phyloP scores from a whole-genome alignment of 2,113 vertebrate species.

The Aspidoscelis tigris region DNA sequence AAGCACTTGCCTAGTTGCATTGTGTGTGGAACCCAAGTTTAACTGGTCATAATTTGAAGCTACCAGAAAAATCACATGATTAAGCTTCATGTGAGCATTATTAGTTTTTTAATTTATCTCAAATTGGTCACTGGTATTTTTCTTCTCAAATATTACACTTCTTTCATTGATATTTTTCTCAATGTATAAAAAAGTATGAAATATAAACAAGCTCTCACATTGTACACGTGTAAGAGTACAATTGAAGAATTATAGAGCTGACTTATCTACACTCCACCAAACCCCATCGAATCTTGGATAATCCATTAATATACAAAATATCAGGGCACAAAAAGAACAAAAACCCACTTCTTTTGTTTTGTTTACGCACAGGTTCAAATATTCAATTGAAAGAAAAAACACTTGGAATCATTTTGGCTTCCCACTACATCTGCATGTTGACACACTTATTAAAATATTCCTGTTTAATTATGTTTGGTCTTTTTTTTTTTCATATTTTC shows the following conservation, averaged over 20 bases:
- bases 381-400: slow-evolving; percentile 80
- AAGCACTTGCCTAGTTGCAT: slow-evolving; percentile 73
- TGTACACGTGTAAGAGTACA: slow-evolving; percentile 78
- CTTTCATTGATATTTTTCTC: slow-evolving; percentile 77
- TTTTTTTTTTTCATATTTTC: slow-evolving; percentile 74
- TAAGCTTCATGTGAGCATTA: slow-evolving; percentile 67
- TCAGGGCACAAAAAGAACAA: slow-evolving; percentile 82
- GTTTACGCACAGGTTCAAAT: slow-evolving; percentile 77
- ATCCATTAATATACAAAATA: slow-evolving; percentile 84
- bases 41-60: slow-evolving; percentile 73
- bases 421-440: slow-evolving; percentile 79
- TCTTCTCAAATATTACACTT: slow-evolving; percentile 76
- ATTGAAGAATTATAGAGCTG: slow-evolving; percentile 81
- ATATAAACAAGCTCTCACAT: slow-evolving; percentile 91
- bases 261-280: slow-evolving; percentile 81
- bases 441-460: slow-evolving; percentile 85
- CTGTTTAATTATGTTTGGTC: slow-evolving; percentile 84
- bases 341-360: slow-evolving; percentile 82
- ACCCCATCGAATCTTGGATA: slow-evolving; percentile 81
- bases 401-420: slow-evolving; percentile 80
- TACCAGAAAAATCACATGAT: slow-evolving; percentile 70
- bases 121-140: slow-evolving; percentile 73
- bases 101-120: slow-evolving; percentile 65
- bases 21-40: slow-evolving; percentile 70
- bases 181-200: slow-evolving; percentile 95